phyloP scores from a whole-genome alignment of 2,113 vertebrate species.

The Amphilophus citrinellus region DNA sequence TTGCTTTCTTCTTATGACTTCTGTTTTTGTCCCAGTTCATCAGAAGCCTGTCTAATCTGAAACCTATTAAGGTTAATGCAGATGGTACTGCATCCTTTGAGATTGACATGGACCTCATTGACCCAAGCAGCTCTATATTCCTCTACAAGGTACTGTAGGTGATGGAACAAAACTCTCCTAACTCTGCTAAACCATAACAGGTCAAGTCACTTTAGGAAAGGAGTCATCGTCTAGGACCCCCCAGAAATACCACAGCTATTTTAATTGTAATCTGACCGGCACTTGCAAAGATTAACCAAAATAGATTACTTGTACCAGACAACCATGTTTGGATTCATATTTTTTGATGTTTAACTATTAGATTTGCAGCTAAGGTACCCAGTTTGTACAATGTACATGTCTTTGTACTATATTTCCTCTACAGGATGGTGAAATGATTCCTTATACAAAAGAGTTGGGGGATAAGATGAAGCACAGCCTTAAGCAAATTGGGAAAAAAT shows the following conservation, averaged over 20 bases:
- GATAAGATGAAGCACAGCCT: constrained; percentile 80
- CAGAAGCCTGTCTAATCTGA: constrained; percentile 76
- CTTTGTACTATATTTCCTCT: not conserved
- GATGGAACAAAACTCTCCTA: not conserved
- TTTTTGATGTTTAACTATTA: not conserved
- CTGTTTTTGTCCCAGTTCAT: constrained; percentile 78
- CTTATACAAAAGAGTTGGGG: constrained; percentile 77
- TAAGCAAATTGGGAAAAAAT: constrained; percentile 80
- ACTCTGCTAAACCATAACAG: rapidly evolving
- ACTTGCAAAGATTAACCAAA: not conserved
- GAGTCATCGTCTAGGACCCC: not conserved
- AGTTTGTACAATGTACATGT: not conserved
- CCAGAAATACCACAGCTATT: not conserved
- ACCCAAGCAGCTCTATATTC: constrained; percentile 81
- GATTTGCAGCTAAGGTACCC: not conserved
- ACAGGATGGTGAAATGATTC: constrained; percentile 86
- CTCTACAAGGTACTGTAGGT: constrained; percentile 86
- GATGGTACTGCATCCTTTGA: constrained; percentile 81
- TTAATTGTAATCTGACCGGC: not conserved
- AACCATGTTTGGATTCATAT: not conserved
- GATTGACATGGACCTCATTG: constrained; percentile 87
- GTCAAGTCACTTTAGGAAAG: not conserved
- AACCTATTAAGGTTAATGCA: constrained; percentile 79
- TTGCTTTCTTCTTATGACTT: not conserved
- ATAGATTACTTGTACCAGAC: not conserved